Evolutionary conservation across 2,113 vertebrate species (phyloP).

Genomic region (Anguilla japonica): DNA sequence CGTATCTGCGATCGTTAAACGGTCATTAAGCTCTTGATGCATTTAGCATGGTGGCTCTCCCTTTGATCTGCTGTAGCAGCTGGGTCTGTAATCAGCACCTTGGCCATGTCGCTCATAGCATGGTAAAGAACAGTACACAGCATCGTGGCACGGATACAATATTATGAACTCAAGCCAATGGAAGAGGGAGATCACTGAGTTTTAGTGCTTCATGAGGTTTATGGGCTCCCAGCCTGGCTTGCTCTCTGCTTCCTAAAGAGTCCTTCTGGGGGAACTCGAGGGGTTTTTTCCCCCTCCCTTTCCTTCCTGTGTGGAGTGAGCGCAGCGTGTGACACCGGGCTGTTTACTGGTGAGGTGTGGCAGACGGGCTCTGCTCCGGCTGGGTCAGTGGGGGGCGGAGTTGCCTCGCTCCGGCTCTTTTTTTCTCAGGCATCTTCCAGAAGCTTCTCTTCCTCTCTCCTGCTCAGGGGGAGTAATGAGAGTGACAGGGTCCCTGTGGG

Average conservation of each 20-base stretch:
- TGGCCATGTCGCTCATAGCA: background rate
- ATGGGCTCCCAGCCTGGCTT: background rate
- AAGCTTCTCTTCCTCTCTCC: background rate
- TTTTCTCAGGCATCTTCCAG: background rate
- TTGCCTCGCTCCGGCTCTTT: background rate
- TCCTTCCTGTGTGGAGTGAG: background rate
- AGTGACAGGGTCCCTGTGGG: background rate
- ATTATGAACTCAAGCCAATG: background rate
- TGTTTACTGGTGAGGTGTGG: background rate
- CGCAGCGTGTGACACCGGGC: background rate
- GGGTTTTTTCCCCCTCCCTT: background rate
- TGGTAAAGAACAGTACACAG: background rate
- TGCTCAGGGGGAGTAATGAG: background rate
- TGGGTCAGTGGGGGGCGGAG: background rate
- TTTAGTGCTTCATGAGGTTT: background rate
- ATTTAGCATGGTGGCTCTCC: background rate
- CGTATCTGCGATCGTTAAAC: background rate
- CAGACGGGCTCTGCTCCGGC: background rate
- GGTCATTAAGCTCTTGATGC: background rate
- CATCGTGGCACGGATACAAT: background rate
- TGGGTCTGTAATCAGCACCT: background rate
- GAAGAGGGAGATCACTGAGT: background rate
- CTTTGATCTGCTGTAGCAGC: background rate
- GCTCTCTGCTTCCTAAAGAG: background rate
- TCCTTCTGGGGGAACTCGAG: background rate